phyloP scores from a whole-genome alignment of 2,113 vertebrate genomes.

The Bolborhynchus lineola region DNA sequence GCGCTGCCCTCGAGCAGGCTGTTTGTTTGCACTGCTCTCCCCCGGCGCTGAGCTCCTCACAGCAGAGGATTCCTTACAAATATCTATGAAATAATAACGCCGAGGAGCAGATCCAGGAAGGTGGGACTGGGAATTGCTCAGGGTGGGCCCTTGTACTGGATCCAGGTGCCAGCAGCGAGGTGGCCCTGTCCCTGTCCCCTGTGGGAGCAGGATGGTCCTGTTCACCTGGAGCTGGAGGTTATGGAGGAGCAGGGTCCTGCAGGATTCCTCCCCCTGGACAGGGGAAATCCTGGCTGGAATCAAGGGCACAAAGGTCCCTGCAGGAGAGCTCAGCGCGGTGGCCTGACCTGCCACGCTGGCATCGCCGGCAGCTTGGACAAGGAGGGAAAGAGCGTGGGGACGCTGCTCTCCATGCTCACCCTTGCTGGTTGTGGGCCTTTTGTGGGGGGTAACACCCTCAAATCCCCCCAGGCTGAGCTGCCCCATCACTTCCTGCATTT shows the following conservation, averaged over 20 bases:
- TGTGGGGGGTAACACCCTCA: background rate
- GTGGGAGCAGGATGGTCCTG: too few species aligned
- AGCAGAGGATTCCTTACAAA: background rate
- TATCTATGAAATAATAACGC: background rate
- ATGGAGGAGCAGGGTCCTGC: rapidly evolving
- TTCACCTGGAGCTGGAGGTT: rapidly evolving
- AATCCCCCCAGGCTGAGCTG: rapidly evolving
- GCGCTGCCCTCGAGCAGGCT: background rate
- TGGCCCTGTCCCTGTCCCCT: background rate
- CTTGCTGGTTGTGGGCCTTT: rapidly evolving
- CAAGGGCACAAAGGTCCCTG: background rate
- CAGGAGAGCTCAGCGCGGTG: rapidly evolving
- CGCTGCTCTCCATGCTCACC: background rate
- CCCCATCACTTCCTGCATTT: background rate
- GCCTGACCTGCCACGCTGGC: background rate
- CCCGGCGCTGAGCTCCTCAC: background rate
- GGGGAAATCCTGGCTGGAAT: background rate
- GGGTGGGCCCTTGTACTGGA: background rate
- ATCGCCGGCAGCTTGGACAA: rapidly evolving
- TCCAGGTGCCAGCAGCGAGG: background rate
- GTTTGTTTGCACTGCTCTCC: background rate
- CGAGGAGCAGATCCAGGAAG: background rate
- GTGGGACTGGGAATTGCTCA: background rate
- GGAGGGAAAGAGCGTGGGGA: background rate
- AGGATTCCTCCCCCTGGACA: background rate